phyloP scores from a whole-genome alignment of 2,113 vertebrate genomes.

The Thunnus maccoyii region DNA sequence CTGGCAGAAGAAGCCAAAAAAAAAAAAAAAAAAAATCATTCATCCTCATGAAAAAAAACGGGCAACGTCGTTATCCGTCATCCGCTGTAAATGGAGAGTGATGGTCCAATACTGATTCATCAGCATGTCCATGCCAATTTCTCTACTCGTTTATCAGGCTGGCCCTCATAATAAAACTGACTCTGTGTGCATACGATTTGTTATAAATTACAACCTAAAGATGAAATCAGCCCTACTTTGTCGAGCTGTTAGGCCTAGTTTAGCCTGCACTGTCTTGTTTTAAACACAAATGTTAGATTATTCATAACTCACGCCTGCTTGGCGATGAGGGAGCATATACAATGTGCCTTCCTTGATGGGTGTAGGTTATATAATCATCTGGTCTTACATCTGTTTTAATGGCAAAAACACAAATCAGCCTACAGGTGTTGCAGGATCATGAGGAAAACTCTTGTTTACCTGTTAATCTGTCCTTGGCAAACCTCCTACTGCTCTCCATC shows the following conservation, averaged over 20 bases:
- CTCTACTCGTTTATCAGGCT: slow-evolving; percentile 66
- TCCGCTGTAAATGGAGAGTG: slow-evolving; percentile 74
- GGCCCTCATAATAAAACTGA: slow-evolving; percentile 49
- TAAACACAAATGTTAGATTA: background rate
- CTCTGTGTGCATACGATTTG: slow-evolving; percentile 23
- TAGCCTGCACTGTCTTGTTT: background rate
- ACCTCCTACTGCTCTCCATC: slow-evolving; percentile 94
- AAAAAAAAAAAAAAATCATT: slow-evolving; percentile 49
- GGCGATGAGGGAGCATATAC: no score
- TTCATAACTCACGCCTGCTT: background rate
- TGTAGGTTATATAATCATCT: background rate
- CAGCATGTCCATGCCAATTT: slow-evolving; percentile 70
- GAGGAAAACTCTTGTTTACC: slow-evolving; percentile 82
- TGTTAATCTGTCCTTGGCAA: slow-evolving; percentile 94
- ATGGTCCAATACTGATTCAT: slow-evolving; percentile 79
- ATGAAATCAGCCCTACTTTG: slow-evolving; percentile 42
- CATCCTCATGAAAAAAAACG: slow-evolving; percentile 48
- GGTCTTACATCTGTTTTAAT: background rate
- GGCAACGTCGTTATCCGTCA: slow-evolving; percentile 73
- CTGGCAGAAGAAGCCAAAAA: slow-evolving; percentile 1
- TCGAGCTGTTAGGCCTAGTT: background rate
- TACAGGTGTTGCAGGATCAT: slow-evolving; percentile 1
- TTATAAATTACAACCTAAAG: slow-evolving; percentile 56
- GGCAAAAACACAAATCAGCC: background rate
- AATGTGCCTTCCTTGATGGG: no score